Conservation (phyloP, 1,140 invertebrate species). For the Cotesia vestalis region DNA sequence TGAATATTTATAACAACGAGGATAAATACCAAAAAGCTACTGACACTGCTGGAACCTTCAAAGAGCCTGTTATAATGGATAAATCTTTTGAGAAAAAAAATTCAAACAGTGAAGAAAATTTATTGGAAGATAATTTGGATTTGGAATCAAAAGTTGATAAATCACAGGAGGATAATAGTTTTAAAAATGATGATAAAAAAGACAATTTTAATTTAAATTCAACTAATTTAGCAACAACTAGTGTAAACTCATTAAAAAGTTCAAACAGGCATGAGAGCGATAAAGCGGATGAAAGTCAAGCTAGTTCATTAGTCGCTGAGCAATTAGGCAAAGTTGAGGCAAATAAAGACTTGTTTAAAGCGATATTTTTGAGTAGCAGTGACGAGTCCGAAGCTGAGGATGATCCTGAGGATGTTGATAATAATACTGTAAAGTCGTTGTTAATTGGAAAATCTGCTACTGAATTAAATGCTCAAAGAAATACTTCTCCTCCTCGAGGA, state of each 20-base stretch:
- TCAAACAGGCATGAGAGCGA: not conserved
- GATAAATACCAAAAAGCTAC: slow-evolving; percentile 50
- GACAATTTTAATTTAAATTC: slow-evolving; percentile 18
- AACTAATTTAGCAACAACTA: not conserved
- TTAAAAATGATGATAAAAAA: slow-evolving; percentile 43
- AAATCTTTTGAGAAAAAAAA: slow-evolving; percentile 24
- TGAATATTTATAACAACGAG: slow-evolving; percentile 62
- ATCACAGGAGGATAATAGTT: slow-evolving; percentile 48
- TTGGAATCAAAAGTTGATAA: slow-evolving; percentile 26
- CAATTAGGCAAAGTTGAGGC: slow-evolving; percentile 59
- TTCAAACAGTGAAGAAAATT: not conserved
- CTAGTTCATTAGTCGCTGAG: not conserved
- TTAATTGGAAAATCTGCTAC: slow-evolving; percentile 54
- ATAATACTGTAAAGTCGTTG: slow-evolving; percentile 52
- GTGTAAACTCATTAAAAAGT: slow-evolving; percentile 2
- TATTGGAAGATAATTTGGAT: slow-evolving; percentile 21
- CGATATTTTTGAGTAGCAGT: slow-evolving; percentile 73
- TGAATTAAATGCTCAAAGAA: slow-evolving; percentile 67
- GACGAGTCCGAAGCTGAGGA: slow-evolving; percentile 66
- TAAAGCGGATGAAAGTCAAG: not conserved
- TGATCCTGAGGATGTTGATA: slow-evolving; percentile 52
- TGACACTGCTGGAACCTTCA: slow-evolving; percentile 34
- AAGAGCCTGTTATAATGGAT: slow-evolving; percentile 30
- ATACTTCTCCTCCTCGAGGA: slow-evolving; percentile 74
- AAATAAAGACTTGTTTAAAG: slow-evolving; percentile 73